Conservation (phyloP, 2,888 invertebrate genomes). For the Mechanitis messenoides region DNA sequence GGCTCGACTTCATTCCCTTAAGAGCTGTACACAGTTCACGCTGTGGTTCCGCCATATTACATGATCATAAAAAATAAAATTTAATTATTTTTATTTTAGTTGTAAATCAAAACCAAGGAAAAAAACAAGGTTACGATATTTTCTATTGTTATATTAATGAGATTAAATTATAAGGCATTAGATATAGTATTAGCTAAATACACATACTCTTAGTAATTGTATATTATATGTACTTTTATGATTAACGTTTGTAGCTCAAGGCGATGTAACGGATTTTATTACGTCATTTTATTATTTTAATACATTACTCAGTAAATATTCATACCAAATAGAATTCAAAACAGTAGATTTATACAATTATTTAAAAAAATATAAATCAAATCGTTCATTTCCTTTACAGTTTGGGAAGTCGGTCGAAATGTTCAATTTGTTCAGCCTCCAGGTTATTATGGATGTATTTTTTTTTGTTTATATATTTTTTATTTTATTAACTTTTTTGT, state of each 20-base stretch:
- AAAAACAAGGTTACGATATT: constrained; percentile 17
- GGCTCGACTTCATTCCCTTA: too few species aligned
- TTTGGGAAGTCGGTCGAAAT: constrained; percentile 20
- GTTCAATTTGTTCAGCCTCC: constrained; percentile 29
- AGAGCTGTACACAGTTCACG: too few species aligned
- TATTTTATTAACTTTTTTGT: constrained; percentile 11
- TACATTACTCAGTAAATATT: too few species aligned
- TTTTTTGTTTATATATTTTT: constrained; percentile 9
- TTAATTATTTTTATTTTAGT: constrained; percentile 37
- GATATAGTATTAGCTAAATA: not conserved
- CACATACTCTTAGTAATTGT: too few species aligned
- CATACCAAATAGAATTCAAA: too few species aligned
- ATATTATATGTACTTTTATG: too few species aligned
- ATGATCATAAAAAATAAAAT: not conserved
- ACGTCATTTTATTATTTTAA: too few species aligned
- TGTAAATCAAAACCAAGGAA: constrained; percentile 19
- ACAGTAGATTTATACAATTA: too few species aligned
- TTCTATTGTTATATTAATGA: not conserved
- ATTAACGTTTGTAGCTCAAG: too few species aligned
- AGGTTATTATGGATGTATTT: constrained; percentile 25
- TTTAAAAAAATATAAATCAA: too few species aligned
- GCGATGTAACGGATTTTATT: too few species aligned
- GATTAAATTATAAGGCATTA: constrained; percentile 1
- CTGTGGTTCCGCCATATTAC: too few species aligned
- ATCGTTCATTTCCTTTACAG: constrained; percentile 21